phyloP scores from a whole-genome alignment of 2,797 vertebrate genomes.

The Galagoides demidoff region DNA sequence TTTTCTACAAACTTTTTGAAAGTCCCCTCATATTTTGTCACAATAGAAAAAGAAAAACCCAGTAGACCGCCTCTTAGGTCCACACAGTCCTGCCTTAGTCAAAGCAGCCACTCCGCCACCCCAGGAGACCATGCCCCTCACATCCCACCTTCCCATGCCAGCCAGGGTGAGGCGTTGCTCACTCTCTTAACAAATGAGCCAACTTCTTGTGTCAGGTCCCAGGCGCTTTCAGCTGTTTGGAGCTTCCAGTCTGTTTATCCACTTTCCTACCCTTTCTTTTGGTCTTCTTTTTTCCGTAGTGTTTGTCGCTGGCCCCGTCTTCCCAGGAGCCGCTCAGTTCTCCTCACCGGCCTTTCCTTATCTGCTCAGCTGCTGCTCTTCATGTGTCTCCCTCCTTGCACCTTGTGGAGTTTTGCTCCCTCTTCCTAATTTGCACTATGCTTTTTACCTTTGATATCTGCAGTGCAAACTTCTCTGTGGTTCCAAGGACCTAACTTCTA shows the following conservation, averaged over 20 bases:
- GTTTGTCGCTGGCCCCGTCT: neutral
- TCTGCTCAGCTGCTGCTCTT: neutral
- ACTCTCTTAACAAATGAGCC: neutral
- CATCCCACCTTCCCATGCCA: neutral
- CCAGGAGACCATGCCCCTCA: neutral
- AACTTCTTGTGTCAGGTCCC: neutral
- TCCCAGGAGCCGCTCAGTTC: neutral
- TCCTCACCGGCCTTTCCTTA: neutral
- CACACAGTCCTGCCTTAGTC: neutral
- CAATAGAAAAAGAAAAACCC: neutral
- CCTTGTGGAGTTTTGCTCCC: neutral
- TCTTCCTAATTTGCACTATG: neutral
- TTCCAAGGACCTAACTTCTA: neutral
- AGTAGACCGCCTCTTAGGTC: no score
- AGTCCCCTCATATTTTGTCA: neutral
- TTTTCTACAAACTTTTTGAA: neutral
- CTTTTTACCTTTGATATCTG: neutral
- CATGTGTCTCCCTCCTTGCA: neutral
- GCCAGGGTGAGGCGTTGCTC: neutral
- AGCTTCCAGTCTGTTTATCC: neutral
- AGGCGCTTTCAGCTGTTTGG: neutral
- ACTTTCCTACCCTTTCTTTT: neutral
- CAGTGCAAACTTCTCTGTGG: neutral
- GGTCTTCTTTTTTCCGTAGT: neutral
- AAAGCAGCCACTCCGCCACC: neutral